Base-by-base conservation (phyloP, 2,797 vertebrate species). In the Epinephelus awoara region DNA sequence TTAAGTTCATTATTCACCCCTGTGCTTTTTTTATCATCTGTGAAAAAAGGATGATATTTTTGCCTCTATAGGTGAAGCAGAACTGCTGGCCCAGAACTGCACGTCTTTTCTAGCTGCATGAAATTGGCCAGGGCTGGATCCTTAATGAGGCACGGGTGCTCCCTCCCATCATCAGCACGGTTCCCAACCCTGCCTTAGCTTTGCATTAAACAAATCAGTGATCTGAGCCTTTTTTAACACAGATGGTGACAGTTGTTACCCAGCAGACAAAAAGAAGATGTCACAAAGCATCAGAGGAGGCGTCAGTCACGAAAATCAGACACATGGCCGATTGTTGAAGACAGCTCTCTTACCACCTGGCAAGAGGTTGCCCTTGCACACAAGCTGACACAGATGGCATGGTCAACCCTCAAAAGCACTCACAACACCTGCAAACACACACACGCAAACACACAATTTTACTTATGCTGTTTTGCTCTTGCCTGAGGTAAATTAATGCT, bases 181-280 rank as follows among this genome's bases (percentile, higher is more conserved):
- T 69, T 19, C 38, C 63, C 54, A 38, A 75, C 12, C 38, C 17
- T 54, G 21, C 19, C n/a, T 75, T n/a, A 70, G 9, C 25, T 75
- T 49, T 75, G 64, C 47, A 70, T 66, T 10, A 25, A 67, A 55
- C 5, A 70, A 66, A 73, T 69, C 56, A 27, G 56, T 72, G 23
- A 63, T 68, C 34, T 25, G 34, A 34, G 34, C n/a, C 42, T 71
- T 57, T 80, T 52, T 51, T 27, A 29, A 59, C 52, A 67, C 55
- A 68, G 66, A 74, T n/a, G 25, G 50, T 65, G 80, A 88, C 80
- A 80, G 47, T 75, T 87, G 77, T 65, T 73, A 79, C 73, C 82
- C 79, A 54, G 66, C 56, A 79, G 83, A 85, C 77, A 82, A 79
- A 44, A 72, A 65, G 10, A 73, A 55, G 42, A 75, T 77, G 86